A percentile compares a stretch with the other conserved stretches of the same genome.
Conservation (phyloP, 2,888 invertebrate genomes). For the Euphydryas editha region DNA sequence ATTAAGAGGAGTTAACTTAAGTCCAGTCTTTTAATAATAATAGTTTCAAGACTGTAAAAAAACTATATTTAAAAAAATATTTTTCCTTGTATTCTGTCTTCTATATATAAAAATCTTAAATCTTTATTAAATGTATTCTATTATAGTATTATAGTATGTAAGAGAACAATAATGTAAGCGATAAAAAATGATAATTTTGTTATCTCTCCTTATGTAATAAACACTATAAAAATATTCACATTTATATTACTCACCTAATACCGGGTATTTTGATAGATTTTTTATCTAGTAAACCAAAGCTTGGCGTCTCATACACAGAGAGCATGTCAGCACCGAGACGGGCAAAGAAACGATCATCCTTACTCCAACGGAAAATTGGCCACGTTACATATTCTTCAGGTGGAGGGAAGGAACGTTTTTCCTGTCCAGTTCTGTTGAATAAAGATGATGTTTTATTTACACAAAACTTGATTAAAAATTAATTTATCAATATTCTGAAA, state of each 20-base stretch:
- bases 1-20: constrained; percentile 10
- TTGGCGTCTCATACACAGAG: constrained; percentile 98
- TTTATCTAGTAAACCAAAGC: constrained; percentile 96
- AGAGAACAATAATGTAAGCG: too few relatives aligned
- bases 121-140: too few relatives aligned
- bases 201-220: not conserved
- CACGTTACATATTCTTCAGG: constrained; percentile 93
- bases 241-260: constrained; percentile 79
- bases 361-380: constrained; percentile 99
- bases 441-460: not conserved
- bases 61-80: too few relatives aligned
- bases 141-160: too few relatives aligned
- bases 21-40: not conserved
- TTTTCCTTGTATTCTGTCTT: too few relatives aligned
- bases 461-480: not conserved
- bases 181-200: too few relatives aligned
- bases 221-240: not conserved
- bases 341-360: constrained; percentile 97
- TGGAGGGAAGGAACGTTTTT: constrained; percentile 95
- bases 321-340: constrained; percentile 92
- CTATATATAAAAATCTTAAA: too few relatives aligned
- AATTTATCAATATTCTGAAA: not conserved
- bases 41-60: not conserved
- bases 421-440: constrained; percentile 89
- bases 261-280: constrained; percentile 96